Conservation (phyloP, 2,113 vertebrate species). For the Neolamprologus falcicula region DNA sequence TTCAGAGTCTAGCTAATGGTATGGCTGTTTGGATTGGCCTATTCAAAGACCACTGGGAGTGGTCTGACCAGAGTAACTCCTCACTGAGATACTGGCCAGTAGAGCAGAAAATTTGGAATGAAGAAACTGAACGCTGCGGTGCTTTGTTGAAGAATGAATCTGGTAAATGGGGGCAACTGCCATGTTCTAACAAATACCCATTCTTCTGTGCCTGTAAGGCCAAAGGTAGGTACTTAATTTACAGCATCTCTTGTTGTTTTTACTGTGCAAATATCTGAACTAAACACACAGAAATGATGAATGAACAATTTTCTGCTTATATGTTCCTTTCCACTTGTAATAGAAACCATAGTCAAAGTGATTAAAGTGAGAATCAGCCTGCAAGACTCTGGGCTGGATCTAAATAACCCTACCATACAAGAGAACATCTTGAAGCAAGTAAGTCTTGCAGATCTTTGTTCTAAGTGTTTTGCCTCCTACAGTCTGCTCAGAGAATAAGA, state of each 20-base stretch:
- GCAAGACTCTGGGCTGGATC: background rate
- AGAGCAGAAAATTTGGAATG: background rate
- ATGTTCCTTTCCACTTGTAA: background rate
- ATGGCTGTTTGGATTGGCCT: background rate
- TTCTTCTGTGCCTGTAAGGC: background rate
- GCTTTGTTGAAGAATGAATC: background rate
- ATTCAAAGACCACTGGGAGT: background rate
- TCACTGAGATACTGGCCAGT: background rate
- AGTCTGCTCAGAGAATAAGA: background rate
- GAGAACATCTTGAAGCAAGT: background rate
- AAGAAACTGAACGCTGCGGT: fast-evolving
- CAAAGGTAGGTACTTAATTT: background rate
- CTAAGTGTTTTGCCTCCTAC: background rate
- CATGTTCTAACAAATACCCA: background rate
- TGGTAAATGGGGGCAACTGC: background rate
- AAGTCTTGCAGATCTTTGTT: background rate
- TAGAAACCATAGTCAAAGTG: background rate
- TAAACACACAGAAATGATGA: background rate
- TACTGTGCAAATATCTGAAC: background rate
- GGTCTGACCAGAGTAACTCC: background rate
- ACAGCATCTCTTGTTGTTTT: background rate
- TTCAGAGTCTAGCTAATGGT: background rate
- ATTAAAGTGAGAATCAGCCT: background rate
- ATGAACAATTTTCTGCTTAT: background rate
- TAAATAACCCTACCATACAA: background rate